These are phyloP conservation scores for Drosophila novamexicana DNA, from an alignment of 1,140 invertebrate genomes.

Conservation along the genomic window DNA sequence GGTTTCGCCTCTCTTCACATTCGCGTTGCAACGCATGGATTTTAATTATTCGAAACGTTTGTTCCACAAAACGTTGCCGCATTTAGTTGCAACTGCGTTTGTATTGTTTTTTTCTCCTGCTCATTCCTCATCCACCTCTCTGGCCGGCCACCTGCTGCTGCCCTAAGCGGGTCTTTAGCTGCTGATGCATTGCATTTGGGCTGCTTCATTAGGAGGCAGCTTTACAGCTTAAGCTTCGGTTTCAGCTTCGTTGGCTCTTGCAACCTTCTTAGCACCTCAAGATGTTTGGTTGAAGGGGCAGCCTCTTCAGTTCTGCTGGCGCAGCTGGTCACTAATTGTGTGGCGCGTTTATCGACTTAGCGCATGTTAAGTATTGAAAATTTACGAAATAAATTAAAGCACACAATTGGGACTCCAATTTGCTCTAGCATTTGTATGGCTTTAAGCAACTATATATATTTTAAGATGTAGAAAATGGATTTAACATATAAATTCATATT, in stretches of 20 bases:
- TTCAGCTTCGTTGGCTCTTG: conserved; percentile 47
- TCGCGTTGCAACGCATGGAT: conserved; percentile 32
- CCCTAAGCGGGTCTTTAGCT: conserved; percentile 12
- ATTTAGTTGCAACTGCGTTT: conserved; percentile 29
- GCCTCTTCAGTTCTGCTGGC: conserved; percentile 38
- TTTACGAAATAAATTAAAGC: conserved; percentile 14
- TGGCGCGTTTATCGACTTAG: conserved; percentile 9
- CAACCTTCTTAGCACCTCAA: conserved; percentile 62
- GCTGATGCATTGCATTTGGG: conserved; percentile 55
- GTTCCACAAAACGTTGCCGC: conserved; percentile 36
- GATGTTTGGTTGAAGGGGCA: conserved; percentile 23
- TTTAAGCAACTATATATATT: no score
- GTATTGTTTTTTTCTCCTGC: conserved; percentile 16
- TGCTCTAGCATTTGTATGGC: no score
- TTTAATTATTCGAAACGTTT: conserved; percentile 49
- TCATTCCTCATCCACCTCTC: no score
- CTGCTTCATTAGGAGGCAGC: conserved; percentile 26
- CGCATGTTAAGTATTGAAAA: conserved; percentile 10
- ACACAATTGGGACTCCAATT: no score
- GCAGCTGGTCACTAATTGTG: conserved; percentile 10
- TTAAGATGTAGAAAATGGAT: no score
- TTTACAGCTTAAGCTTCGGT: conserved; percentile 38
- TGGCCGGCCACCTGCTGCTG: not conserved
- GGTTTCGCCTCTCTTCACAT: conserved; percentile 73
- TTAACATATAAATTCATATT: no score